These are phyloP conservation scores for Octopus bimaculoides DNA, from an alignment of 1,140 invertebrate species.

Conservation along the genomic window DNA sequence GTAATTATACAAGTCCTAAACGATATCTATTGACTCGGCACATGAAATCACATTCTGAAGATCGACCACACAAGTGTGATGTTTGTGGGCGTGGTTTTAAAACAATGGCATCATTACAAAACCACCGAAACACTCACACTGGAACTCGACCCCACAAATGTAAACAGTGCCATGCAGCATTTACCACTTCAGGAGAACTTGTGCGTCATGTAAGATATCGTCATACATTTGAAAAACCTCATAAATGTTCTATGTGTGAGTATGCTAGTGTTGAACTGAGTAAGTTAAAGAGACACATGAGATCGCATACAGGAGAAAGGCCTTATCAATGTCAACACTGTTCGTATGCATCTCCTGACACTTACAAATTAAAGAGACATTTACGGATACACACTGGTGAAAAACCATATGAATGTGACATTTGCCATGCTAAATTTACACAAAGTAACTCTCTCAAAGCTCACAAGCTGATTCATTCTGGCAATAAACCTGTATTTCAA, in stretches of 20 bases:
- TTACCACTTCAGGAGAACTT: conserved; percentile 93
- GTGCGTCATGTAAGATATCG: conserved; percentile 81
- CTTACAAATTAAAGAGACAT: conserved; percentile 92
- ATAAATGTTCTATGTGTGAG: conserved; percentile 91
- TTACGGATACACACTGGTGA: conserved; percentile 92
- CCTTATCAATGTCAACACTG: conserved; percentile 80
- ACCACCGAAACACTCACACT: conserved; percentile 95
- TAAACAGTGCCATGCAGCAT: conserved; percentile 84
- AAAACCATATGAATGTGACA: conserved; percentile 85
- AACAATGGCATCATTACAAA: conserved; percentile 87
- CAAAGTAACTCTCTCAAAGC: conserved; percentile 84
- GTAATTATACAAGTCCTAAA: conserved; percentile 86
- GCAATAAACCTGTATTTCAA: conserved; percentile 92
- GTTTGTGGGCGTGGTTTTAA: conserved; percentile 95
- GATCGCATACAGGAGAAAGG: conserved; percentile 81
- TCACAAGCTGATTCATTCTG: conserved; percentile 91
- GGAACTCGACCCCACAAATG: conserved; percentile 89
- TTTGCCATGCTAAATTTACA: conserved; percentile 81
- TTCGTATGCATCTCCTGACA: conserved; percentile 96
- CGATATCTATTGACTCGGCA: conserved; percentile 86
- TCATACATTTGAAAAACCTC: conserved; percentile 93
- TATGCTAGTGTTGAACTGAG: conserved; percentile 93
- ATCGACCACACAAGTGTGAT: conserved; percentile 89
- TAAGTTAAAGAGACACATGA: conserved; percentile 88
- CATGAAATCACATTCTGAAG: conserved; percentile 94